Conservation (phyloP, 1,140 invertebrate species). For the Meloidogyne exigua region DNA sequence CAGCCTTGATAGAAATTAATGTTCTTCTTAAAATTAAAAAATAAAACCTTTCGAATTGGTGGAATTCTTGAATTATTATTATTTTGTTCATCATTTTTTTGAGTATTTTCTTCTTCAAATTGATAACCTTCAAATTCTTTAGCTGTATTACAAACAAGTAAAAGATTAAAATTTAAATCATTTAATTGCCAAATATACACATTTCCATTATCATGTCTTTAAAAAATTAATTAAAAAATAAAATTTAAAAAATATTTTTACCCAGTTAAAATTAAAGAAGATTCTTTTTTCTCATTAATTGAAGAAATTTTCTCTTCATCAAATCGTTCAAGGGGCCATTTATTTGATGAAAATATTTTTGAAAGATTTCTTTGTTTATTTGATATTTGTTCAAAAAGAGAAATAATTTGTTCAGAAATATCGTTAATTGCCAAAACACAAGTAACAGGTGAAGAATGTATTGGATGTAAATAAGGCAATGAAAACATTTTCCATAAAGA, state of each 20-base stretch:
- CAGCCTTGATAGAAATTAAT: slow-evolving; percentile 21
- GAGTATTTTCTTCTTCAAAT: neutral
- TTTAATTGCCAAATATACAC: slow-evolving; percentile 32
- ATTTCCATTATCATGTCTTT: slow-evolving; percentile 36
- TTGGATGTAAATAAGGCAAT: slow-evolving; percentile 38
- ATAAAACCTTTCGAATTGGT: slow-evolving; percentile 27
- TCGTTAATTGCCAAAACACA: slow-evolving; percentile 13
- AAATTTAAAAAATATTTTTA: neutral
- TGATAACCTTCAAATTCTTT: slow-evolving; percentile 38
- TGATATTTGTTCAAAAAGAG: slow-evolving; percentile 16
- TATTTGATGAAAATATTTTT: slow-evolving; percentile 26
- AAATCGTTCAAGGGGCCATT: slow-evolving; percentile 16
- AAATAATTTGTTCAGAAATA: slow-evolving; percentile 10
- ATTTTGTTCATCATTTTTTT: slow-evolving; percentile 22
- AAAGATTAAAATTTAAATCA: slow-evolving; percentile 28
- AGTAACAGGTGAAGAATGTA: slow-evolving; percentile 51
- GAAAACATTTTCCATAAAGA: slow-evolving; percentile 30
- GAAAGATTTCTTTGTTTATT: slow-evolving; percentile 23
- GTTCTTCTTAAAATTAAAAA: neutral
- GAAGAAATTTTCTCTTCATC: neutral
- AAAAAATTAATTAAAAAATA: neutral
- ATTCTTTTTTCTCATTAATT: neutral
- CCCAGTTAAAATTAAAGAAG: slow-evolving; percentile 25
- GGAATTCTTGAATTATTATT: slow-evolving; percentile 17
- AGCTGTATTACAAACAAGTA: slow-evolving; percentile 29